These are phyloP conservation scores for Drepanosiphum platanoidis DNA, from an alignment of 2,888 invertebrate genomes.

Conservation along the genomic window DNA sequence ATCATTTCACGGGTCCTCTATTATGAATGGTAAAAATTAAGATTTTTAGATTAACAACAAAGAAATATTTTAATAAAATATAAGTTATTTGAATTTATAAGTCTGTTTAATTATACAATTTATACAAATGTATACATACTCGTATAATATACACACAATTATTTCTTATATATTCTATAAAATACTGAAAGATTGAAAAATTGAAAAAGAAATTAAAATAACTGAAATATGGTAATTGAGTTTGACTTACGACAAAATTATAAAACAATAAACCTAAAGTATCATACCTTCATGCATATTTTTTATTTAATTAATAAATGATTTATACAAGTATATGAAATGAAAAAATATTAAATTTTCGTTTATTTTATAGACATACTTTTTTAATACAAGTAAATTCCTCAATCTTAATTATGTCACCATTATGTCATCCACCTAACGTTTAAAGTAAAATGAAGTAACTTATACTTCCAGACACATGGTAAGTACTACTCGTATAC, in stretches of 20 bases:
- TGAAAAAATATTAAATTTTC: no score
- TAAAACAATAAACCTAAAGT: no score
- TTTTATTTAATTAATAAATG: no score
- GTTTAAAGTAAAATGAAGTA: neutral
- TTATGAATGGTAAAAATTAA: conserved; percentile 10
- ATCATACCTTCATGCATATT: no score
- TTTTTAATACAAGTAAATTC: no score
- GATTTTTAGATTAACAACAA: neutral
- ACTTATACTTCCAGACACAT: neutral
- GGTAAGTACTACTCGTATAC: no score
- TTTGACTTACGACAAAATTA: no score
- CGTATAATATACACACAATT: neutral
- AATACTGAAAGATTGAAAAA: no score
- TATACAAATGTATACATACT: neutral
- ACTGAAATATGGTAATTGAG: no score
- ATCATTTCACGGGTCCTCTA: conserved; percentile 36
- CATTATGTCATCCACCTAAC: neutral
- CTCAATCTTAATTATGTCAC: neutral
- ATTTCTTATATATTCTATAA: neutral
- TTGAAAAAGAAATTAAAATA: no score
- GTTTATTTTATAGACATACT: no score
- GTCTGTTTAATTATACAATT: conserved; percentile 1
- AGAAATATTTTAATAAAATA: neutral
- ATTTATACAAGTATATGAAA: no score
- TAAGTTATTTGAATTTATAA: neutral